Evolutionary conservation across 1,140 invertebrate species (phyloP), one percentile per base, ranked within the genome.

Genomic region (Diorhabda carinulata): DNA sequence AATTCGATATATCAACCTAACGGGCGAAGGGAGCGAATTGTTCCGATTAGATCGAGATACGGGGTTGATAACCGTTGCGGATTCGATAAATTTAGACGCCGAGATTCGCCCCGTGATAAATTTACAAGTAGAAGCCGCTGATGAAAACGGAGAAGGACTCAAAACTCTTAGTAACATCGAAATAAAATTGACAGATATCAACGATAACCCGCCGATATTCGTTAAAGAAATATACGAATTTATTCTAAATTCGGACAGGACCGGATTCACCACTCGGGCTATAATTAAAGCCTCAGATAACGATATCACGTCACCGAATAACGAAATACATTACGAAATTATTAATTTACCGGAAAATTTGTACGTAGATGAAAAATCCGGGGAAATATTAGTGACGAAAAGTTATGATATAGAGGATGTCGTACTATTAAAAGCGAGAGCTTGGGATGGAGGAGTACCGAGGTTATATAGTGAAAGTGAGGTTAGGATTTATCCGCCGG

Each of bases 161-260:
- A 86, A 85, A 67, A 88, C 90, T 10, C 86, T 84, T 47, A 90
- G 91, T 64, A 86, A 87, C 67, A 85, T 96, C 59, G 86, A 90
- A 66, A 87, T 94, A 71, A 88, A 89, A 80, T 82, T 94, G 60
- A 80, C 92, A 68, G 94, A 96, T 81, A 89, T 95, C 10, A 97
- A 97, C 81, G 95, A 97, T 79, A 90, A 96, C 79, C 85, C 87
- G 59, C 95, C 95, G 10, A 83, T 88, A 64, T 97, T 97, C 76
- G 89, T 92, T 67, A 90, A 89, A 77, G 82, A 87, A 5, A 81
- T 89, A 2, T 96, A 96, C 78, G 91, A 95, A 78, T 94, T 94
- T 72, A 89, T 91, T 64, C 81, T 96, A 44, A 89, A 91, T 62
- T 81, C 87, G 4, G 90, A 92, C 75, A 82, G 89, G 66, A 87